Base-by-base conservation (phyloP, 2,113 vertebrate species). In the Saguinus midas region DNA sequence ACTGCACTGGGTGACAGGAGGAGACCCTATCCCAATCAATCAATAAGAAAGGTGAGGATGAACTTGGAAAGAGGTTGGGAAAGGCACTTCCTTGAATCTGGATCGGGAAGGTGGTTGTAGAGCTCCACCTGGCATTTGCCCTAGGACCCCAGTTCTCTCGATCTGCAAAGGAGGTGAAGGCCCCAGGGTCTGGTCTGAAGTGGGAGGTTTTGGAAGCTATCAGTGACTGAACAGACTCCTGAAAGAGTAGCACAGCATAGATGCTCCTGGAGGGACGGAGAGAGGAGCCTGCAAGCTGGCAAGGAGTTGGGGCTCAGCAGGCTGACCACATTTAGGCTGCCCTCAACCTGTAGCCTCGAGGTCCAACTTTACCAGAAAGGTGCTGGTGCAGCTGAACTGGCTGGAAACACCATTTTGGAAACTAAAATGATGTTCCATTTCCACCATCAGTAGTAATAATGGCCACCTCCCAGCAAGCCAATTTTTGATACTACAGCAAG, bases 291-390 rank as follows among this genome's bases (percentile, higher is more conserved):
- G 8, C 14, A 29, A 16, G 37, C 12, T 8, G 13, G 13, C 50
- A 8, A 21, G 57, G 37, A 37, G 25, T 21, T 40, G 7, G 5
- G 17, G 13, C 20, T 45, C 18, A 0, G 45, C 8, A 16, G 32
- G 18, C 1, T 14, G 10, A 2, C 8, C 72, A 11, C 32, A 11
- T 5, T 10, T 45, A 10, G 57, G 16, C n/a, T 1, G 6, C 4
- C 21, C 3, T 64, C 0, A 0, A 25, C 40, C 83, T 48, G 45
- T 8, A n/a, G 50, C 66, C 52, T 17, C 3, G 1, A 50, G 73
- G 11, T 18, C 87, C 58, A 75, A 16, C 61, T 55, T 52, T 32
- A 35, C 25, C 32, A 35, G 68, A 58, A 50, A 55, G 35, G 40
- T 0, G 21, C 79, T 23, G 3, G 10, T 55, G 37, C 2, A 29